Percentiles rank a stretch among this genome's conserved stretches.
Evolutionary conservation across 2,797 vertebrate species (phyloP).

Genomic region (Cuniculus paca): DNA sequence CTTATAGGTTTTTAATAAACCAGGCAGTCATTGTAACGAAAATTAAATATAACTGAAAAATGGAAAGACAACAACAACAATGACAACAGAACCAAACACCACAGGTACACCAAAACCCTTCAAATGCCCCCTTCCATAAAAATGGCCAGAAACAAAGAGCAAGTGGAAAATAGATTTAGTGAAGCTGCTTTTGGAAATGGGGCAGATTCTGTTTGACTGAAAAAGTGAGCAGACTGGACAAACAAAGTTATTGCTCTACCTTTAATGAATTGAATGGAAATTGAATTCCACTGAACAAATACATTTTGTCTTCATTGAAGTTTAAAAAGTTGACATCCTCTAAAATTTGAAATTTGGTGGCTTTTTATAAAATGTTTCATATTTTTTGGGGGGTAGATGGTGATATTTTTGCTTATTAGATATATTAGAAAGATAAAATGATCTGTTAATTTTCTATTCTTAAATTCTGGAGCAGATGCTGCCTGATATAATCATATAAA

Average conservation of each 20-base stretch:
- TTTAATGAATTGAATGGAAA: slow-evolving; percentile 4
- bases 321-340: slow-evolving; percentile 19
- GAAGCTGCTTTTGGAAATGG: slow-evolving; percentile 9
- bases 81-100: no score
- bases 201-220: background rate
- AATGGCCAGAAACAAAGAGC: background rate
- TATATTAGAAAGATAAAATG: slow-evolving; percentile 9
- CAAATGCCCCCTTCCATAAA: background rate
- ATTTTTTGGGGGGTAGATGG: background rate
- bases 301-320: background rate
- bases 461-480: slow-evolving; percentile 44
- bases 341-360: slow-evolving; percentile 18
- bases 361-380: background rate
- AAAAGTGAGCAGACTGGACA: background rate
- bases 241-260: background rate
- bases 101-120: background rate
- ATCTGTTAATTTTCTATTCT: slow-evolving; percentile 41
- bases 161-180: background rate
- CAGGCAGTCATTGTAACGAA: background rate
- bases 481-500: background rate
- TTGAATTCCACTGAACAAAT: background rate
- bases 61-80: background rate
- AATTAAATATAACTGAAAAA: slow-evolving; percentile 40
- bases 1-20: background rate
- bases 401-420: background rate